These are phyloP conservation scores for Myanophis thanlyinensis DNA, from an alignment of 2,113 vertebrate species.

Conservation along the genomic window DNA sequence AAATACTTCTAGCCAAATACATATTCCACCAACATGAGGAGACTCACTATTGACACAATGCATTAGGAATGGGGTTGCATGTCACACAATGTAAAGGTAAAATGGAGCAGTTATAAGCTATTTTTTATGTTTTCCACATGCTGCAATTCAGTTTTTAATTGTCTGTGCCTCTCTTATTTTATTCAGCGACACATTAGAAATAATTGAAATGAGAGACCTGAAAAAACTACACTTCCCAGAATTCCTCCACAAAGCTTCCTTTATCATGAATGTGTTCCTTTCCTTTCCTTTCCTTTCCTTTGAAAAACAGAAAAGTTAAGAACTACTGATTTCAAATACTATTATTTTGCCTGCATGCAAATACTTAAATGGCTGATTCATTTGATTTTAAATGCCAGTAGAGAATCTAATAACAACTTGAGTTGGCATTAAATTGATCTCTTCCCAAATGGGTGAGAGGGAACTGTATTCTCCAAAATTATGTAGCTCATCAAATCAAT, in stretches of 20 bases:
- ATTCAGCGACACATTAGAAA: not conserved
- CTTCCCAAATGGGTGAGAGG: not conserved
- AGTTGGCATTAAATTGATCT: not conserved
- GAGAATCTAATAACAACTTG: not conserved
- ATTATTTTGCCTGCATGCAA: not conserved
- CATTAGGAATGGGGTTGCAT: not conserved
- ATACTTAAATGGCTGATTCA: not conserved
- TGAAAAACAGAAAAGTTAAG: not conserved
- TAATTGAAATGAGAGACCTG: not conserved
- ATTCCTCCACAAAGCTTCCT: not conserved
- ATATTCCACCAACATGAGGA: not conserved
- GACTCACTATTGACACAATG: not conserved
- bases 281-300: not conserved
- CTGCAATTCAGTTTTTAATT: not conserved
- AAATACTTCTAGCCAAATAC: not conserved
- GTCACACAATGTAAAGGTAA: not conserved
- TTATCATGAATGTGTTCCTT: not conserved
- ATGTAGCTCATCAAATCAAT: not conserved
- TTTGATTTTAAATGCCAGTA: not conserved
- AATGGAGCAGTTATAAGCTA: not conserved
- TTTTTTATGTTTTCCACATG: not conserved
- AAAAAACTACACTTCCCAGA: conserved; percentile 13
- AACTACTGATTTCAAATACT: not conserved
- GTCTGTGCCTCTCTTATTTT: not conserved
- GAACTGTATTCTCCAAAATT: not conserved